Conservation (phyloP, 2,113 vertebrate species). For the Chitala chitala region DNA sequence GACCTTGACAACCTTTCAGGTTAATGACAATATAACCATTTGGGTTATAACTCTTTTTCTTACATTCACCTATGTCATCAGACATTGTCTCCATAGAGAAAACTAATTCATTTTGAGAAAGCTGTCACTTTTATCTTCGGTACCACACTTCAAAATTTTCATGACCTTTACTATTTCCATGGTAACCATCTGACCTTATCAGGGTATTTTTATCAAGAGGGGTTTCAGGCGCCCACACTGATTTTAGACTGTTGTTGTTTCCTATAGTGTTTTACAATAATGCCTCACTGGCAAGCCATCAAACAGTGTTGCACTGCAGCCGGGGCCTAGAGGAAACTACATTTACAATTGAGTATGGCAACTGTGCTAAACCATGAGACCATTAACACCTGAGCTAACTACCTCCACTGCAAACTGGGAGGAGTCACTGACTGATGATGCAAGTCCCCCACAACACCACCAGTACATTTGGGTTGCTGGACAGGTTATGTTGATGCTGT, state of each 20-base stretch:
- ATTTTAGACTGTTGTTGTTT: constrained; percentile 21
- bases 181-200: constrained; percentile 38
- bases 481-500: no score
- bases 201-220: constrained; percentile 33
- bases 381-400: no score
- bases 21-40: background rate
- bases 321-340: no score
- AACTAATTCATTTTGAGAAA: constrained; percentile 1
- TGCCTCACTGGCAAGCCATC: background rate
- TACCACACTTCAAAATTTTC: background rate
- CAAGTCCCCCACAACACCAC: no score
- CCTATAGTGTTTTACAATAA: background rate
- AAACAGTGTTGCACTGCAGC: no score
- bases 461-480: no score
- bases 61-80: background rate
- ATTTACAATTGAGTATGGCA: no score
- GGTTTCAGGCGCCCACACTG: constrained; percentile 35
- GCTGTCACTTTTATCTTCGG: background rate
- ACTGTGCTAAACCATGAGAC: no score
- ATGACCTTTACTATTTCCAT: constrained; percentile 35
- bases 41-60: no score
- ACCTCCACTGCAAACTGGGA: no score
- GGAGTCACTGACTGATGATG: no score
- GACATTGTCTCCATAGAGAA: background rate
- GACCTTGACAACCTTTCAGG: no score